These are phyloP conservation scores for Calameuta pallipes DNA, from an alignment of 2,888 invertebrate species.

Conservation along the genomic window DNA sequence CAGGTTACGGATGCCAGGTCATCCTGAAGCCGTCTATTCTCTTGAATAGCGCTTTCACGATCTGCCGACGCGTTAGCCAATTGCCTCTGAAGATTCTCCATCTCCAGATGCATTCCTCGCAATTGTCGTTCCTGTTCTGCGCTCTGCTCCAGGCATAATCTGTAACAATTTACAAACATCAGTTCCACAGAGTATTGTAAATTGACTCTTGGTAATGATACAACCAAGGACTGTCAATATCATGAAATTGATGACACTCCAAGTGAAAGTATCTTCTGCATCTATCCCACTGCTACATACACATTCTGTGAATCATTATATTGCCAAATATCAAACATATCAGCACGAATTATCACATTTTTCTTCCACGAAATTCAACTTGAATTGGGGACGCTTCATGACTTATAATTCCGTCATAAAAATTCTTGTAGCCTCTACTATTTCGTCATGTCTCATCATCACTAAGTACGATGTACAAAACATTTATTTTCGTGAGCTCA, in stretches of 20 bases:
- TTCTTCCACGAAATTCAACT: not conserved
- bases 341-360: not conserved
- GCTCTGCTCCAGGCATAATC: constrained; percentile 54
- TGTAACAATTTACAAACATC: constrained; percentile 25
- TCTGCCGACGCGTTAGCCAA: constrained; percentile 70
- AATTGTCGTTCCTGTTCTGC: constrained; percentile 56
- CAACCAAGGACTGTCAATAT: not conserved
- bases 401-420: not conserved
- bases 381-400: not conserved
- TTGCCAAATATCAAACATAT: not conserved
- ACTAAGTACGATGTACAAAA: not conserved
- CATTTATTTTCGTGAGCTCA: not conserved
- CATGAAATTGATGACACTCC: not conserved
- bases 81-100: constrained; percentile 72
- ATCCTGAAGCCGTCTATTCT: constrained; percentile 81
- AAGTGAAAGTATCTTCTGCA: not conserved
- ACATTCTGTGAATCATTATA: not conserved
- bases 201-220: not conserved
- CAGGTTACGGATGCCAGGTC: constrained; percentile 75
- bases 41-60: constrained; percentile 72
- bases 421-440: not conserved
- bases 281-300: not conserved
- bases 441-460: not conserved
- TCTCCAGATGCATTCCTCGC: constrained; percentile 65
- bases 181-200: not conserved